Evolutionary conservation across 2,797 vertebrate genomes (phyloP), one percentile per base, ranked within the genome.

Genomic region (Enteromius unitaeniatus): DNA sequence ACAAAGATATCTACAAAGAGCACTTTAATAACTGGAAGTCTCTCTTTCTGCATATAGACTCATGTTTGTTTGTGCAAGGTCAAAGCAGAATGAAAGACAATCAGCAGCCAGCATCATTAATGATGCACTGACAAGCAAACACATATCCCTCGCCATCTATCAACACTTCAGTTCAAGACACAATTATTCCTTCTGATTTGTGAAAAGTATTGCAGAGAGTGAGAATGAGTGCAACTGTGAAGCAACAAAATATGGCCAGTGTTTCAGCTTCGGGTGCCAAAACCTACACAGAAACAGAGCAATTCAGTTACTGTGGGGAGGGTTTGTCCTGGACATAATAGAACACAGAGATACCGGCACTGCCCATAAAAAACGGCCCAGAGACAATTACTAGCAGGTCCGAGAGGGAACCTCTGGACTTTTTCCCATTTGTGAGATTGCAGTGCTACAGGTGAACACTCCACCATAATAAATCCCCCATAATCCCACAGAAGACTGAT

Each of bases 401-500:
- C 31, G n/a, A 81, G 51, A 62, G 45, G 65, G 65, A 80, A 84
- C 58, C 55, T 83, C 65, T 37, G 74, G 72, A 80, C 49, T 60
- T 75, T 65, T 42, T 76, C 70, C 80, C 78, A 81, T 87, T 79
- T 86, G 84, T 68, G 67, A 81, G 73, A 79, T 80, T 82, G 84
- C 74, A 65, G 73, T 26, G 62, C 78, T 82, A 64, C 84, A 87
- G 84, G 80, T 82, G 82, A 78, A 75, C 82, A 65, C 72, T 45
- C 69, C 51, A 49, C 34, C 65, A 42, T 78, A 78, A 65, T 84
- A 84, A 86, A 89, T 86, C 84, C 72, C 55, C 78, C 77, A 79
- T 79, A 87, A 88, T 87, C 86, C 85, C 68, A 78, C 64, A 67
- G 42, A 70, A 78, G 79, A 87, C 78, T 84, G 68, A 65, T 79